Conservation (phyloP, 2,888 invertebrate species). For the Andrena bicolor region DNA sequence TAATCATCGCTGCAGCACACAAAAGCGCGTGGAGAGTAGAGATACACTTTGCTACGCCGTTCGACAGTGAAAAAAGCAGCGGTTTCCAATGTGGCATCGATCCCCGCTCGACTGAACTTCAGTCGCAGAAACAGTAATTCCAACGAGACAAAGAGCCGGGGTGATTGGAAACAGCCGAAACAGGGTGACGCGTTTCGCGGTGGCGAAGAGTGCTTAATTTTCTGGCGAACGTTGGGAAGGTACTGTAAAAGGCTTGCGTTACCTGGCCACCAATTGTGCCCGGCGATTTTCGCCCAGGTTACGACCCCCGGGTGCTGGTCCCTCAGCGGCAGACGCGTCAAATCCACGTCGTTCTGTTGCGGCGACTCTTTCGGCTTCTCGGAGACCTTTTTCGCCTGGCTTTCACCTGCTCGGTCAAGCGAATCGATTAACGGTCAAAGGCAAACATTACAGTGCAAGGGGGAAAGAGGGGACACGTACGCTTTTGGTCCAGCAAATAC, state of each 20-base stretch:
- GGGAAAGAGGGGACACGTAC: slow-evolving; percentile 44
- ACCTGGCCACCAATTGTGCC: slow-evolving; percentile 82
- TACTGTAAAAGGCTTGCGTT: slow-evolving; percentile 16
- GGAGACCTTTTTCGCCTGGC: slow-evolving; percentile 35
- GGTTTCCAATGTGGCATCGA: not conserved
- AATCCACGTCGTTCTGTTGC: slow-evolving; percentile 35
- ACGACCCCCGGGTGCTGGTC: slow-evolving; percentile 80
- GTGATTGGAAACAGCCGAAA: not conserved
- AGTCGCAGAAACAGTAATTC: not conserved
- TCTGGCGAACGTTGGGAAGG: not conserved
- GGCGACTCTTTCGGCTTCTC: slow-evolving; percentile 55
- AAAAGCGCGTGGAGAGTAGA: not conserved
- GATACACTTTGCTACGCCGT: not conserved
- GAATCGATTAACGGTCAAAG: not conserved
- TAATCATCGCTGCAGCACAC: slow-evolving; percentile 76
- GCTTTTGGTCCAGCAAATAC: slow-evolving; percentile 65
- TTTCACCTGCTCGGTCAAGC: slow-evolving; percentile 36
- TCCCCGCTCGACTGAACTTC: not conserved
- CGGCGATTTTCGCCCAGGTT: slow-evolving; percentile 80
- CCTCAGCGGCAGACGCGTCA: slow-evolving; percentile 71
- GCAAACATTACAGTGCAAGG: too few species aligned
- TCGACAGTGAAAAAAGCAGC: not conserved
- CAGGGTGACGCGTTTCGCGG: slow-evolving; percentile 3
- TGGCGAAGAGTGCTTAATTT: slow-evolving; percentile 6
- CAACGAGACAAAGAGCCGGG: not conserved